These are phyloP conservation scores for Gila orcuttii DNA, from an alignment of 2,113 vertebrate species.

Conservation along the genomic window DNA sequence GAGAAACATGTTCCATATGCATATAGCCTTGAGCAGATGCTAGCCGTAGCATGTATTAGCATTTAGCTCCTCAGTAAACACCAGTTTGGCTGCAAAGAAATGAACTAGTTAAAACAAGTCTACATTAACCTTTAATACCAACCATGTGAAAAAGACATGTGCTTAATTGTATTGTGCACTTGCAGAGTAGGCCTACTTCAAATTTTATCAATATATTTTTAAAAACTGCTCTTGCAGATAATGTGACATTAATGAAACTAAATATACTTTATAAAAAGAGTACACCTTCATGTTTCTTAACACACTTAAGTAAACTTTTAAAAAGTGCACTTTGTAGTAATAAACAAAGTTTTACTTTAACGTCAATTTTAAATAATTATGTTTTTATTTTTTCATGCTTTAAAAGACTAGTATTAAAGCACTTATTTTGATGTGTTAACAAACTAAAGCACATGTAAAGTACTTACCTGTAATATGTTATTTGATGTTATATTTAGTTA, in stretches of 20 bases:
- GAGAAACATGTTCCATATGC: background rate
- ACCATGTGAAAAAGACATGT: background rate
- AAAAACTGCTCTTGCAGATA: background rate
- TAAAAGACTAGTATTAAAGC: background rate
- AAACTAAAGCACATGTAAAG: background rate
- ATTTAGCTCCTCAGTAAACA: background rate
- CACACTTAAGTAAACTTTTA: background rate
- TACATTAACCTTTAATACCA: background rate
- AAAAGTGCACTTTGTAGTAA: background rate
- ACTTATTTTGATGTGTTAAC: background rate
- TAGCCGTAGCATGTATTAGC: background rate
- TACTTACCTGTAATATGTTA: background rate
- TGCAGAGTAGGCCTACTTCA: background rate
- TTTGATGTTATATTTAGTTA: background rate
- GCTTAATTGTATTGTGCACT: background rate
- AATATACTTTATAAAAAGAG: background rate
- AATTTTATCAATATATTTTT: background rate
- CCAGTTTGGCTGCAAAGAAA: conserved; percentile 1
- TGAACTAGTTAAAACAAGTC: conserved; percentile 1
- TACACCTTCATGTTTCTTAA: background rate
- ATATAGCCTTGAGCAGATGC: background rate
- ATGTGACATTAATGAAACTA: background rate
- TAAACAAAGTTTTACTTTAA: background rate
- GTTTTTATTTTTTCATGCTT: background rate
- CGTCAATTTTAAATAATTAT: background rate